These are phyloP conservation scores for Numida meleagris DNA, from an alignment of 2,113 vertebrate genomes.

Conservation along the genomic window DNA sequence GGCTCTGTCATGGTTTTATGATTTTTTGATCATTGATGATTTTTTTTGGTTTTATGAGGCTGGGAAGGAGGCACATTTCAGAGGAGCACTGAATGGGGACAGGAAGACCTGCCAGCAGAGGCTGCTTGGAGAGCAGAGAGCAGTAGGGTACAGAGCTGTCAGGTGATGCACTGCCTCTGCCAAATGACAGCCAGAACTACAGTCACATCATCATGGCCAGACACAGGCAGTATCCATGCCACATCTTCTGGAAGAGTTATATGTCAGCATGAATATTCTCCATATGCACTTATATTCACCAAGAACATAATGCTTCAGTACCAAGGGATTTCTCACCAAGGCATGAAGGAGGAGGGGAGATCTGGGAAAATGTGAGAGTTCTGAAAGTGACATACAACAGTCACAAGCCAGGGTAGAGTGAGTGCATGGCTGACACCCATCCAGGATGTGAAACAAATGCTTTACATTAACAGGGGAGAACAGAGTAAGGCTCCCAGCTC, in stretches of 20 bases:
- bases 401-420: neutral
- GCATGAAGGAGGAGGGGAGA: neutral
- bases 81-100: neutral
- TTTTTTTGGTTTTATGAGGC: no score
- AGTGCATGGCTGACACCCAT: neutral
- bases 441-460: neutral
- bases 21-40: no score
- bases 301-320: neutral
- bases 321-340: neutral
- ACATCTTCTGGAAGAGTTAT: neutral
- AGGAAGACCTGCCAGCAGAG: neutral
- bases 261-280: neutral
- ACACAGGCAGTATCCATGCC: neutral
- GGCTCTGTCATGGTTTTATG: no score
- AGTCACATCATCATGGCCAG: neutral
- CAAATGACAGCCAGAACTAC: neutral
- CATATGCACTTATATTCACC: neutral
- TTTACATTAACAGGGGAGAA: neutral
- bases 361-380: neutral
- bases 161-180: neutral
- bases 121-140: accelerated
- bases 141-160: neutral
- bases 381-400: neutral
- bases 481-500: neutral
- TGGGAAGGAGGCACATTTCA: neutral